Conservation (phyloP, 2,113 vertebrate species). For the Sebastes fasciatus region DNA sequence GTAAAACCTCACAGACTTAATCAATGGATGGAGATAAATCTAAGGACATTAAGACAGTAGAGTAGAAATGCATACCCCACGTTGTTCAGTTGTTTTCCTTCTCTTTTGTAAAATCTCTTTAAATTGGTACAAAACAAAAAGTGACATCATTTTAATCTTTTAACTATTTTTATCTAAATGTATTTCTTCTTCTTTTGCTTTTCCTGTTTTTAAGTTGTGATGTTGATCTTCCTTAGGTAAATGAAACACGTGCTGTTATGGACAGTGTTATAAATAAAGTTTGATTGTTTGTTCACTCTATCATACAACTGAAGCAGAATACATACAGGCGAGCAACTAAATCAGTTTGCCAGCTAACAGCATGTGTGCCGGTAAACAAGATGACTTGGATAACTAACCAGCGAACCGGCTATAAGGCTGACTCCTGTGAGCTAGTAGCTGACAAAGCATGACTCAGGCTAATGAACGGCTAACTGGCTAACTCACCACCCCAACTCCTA, state of each 20-base stretch:
- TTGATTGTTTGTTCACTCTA: not conserved
- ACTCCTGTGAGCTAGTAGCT: not conserved
- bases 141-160: not conserved
- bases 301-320: not conserved
- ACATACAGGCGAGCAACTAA: not conserved
- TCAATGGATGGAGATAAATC: not conserved
- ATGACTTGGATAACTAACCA: not conserved
- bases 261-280: not conserved
- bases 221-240: not conserved
- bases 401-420: not conserved
- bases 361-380: not conserved
- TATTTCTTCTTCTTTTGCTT: not conserved
- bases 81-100: not conserved
- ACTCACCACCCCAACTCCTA: constrained; percentile 77
- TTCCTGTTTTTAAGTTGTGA: too few species aligned
- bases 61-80: not conserved
- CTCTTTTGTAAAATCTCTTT: not conserved
- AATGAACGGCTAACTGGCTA: constrained; percentile 27
- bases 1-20: not conserved
- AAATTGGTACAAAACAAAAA: not conserved
- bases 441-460: constrained; percentile 19
- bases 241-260: not conserved
- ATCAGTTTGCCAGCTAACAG: constrained; percentile 6
- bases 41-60: too few species aligned
- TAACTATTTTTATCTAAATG: not conserved